Evolutionary conservation across 2,888 invertebrate genomes (phyloP).

Genomic region (Notodonta dromedarius): DNA sequence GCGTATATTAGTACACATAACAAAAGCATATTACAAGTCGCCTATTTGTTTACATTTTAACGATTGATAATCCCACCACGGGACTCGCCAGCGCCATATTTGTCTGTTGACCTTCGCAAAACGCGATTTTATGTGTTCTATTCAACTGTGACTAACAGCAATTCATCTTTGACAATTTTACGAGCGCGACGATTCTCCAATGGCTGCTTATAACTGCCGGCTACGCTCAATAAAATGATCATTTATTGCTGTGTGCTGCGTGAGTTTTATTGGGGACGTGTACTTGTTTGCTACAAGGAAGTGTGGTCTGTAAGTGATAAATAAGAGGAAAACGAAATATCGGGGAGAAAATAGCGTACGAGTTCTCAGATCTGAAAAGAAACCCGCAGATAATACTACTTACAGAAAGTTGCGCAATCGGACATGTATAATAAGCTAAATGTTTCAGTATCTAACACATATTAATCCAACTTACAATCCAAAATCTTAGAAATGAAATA

Average conservation of each 20-base stretch:
- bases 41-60: constrained; percentile 27
- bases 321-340: background rate
- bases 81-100: constrained; percentile 33
- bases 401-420: no score
- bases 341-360: background rate
- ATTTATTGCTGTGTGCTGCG: constrained; percentile 39
- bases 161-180: constrained; percentile 53
- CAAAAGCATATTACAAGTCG: constrained; percentile 32
- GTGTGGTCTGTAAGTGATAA: constrained; percentile 7
- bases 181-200: constrained; percentile 48
- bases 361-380: no score
- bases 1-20: constrained; percentile 10
- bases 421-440: no score
- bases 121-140: constrained; percentile 37
- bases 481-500: no score
- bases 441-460: no score
- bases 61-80: constrained; percentile 29
- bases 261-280: constrained; percentile 33
- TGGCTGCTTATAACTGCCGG: constrained; percentile 46
- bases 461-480: no score
- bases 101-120: constrained; percentile 36
- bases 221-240: constrained; percentile 58
- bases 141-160: constrained; percentile 46
- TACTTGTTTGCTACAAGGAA: constrained; percentile 34
- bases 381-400: no score